Base-by-base conservation (phyloP, 2,113 vertebrate species). In the Recurvirostra avosetta region DNA sequence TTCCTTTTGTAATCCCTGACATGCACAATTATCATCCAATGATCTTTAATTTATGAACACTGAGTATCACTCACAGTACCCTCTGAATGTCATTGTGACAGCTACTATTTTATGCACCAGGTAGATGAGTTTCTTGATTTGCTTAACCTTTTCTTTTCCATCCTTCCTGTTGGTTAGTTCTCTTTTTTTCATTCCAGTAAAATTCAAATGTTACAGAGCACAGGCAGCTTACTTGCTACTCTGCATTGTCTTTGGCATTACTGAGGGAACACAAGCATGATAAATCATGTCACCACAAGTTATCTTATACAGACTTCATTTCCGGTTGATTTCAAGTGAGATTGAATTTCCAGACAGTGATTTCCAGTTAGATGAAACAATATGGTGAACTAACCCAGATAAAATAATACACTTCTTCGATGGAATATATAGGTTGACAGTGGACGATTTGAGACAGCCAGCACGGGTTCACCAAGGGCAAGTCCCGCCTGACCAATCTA, bases 361-460 rank as follows among this genome's bases (percentile, higher is more conserved):
- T 95, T 95, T 68, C 29, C 61, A 78, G 61, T 90, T 88, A 96
- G 38, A 49, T 55, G n/a, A 93, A 85, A 77, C 29, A 94, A 41
- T 80, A 59, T 58, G 52, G 40, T 86, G 67, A 92, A 63, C 11
- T 76, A 95, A 73, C 6, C 5, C 30, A 71, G 73, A 88, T 68
- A 85, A 91, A 84, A 86, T n/a, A 89, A 61, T 61, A 12, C 10
- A 85, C 21, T 91, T 80, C 2, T 67, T 47, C 62, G 47, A 68
- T 75, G 36, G 67, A 74, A 2, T 70, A 5, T 56, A 3, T 76
- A 56, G 36, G 20, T 30, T 90, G 59, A 62, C 22, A 38, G 15
- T 9, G 23, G 16, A 15, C 38, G 59, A 62, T 25, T 38, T 10
- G 11, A 26, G 36, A 62, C 59, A 38, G 36, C 36, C 36, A 26